A percentile compares a stretch with the other conserved stretches of the same genome.
These are phyloP conservation scores for Lepus americanus DNA, from an alignment of 2,113 vertebrate genomes.

Conservation along the genomic window DNA sequence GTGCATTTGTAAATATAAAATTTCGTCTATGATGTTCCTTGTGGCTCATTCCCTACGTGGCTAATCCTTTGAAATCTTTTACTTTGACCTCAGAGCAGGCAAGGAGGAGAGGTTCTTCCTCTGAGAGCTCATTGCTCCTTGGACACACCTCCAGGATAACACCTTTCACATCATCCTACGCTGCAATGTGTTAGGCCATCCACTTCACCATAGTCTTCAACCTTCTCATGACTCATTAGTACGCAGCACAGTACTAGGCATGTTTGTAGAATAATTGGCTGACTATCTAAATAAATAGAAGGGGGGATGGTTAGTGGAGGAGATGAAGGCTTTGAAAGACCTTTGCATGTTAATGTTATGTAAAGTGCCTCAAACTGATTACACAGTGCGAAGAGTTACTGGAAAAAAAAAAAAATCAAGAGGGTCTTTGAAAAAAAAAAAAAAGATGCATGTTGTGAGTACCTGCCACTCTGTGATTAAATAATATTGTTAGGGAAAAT, in stretches of 20 bases:
- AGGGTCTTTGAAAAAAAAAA: not conserved
- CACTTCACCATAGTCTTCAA: not conserved
- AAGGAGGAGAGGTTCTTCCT: not conserved
- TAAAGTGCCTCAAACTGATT: not conserved
- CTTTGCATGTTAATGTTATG: not conserved
- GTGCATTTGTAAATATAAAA: not conserved
- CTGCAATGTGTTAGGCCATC: not conserved
- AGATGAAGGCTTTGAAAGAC: not conserved
- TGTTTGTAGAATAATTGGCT: not conserved
- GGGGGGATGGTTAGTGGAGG: not conserved
- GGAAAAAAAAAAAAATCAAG: not conserved
- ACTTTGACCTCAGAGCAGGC: not conserved
- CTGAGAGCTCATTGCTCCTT: not conserved
- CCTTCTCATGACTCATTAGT: not conserved
- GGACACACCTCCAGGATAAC: not conserved
- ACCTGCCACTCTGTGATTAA: not conserved
- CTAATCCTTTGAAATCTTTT: not conserved
- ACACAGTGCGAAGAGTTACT: not conserved
- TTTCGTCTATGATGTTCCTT: not conserved
- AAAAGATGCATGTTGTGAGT: not conserved
- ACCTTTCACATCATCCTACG: not conserved
- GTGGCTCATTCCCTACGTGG: not conserved
- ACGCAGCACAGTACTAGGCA: not conserved
- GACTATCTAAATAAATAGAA: not conserved
- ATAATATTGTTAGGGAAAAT: not conserved